A percentile compares a stretch with the other conserved stretches of the same genome.
These are phyloP conservation scores for Recurvirostra avosetta DNA, from an alignment of 2,113 vertebrate genomes.

Conservation along the genomic window DNA sequence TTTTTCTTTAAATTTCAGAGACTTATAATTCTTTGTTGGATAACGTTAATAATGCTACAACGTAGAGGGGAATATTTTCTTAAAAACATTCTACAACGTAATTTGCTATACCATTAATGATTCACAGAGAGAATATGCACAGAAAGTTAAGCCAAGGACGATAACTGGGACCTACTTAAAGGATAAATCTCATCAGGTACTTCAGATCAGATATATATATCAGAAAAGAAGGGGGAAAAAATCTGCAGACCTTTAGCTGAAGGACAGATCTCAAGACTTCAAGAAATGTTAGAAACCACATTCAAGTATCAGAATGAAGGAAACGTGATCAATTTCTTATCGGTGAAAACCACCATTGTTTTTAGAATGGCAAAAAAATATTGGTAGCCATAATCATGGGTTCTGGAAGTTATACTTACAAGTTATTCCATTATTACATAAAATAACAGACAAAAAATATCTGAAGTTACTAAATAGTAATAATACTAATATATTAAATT, in stretches of 20 bases:
- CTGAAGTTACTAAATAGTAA: background rate
- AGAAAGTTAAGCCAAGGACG: background rate
- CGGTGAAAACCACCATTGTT: background rate
- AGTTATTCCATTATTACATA: background rate
- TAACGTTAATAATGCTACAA: background rate
- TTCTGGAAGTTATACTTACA: background rate
- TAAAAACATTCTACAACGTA: background rate
- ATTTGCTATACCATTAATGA: background rate
- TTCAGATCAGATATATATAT: background rate
- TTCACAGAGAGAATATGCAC: background rate
- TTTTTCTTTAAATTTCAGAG: background rate
- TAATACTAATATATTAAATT: background rate
- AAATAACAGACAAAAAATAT: background rate
- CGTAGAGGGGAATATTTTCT: background rate
- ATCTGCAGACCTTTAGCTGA: background rate
- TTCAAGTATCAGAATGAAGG: background rate
- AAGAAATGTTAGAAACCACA: background rate
- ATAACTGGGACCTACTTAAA: background rate
- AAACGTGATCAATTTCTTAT: background rate
- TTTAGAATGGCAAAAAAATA: background rate
- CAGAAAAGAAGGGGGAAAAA: accelerated
- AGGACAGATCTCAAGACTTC: background rate
- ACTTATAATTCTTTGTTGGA: background rate
- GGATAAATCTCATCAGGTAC: background rate
- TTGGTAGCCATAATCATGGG: background rate